These are phyloP conservation scores for Drosophila falleni DNA, from an alignment of 2,888 invertebrate genomes.

Conservation along the genomic window DNA sequence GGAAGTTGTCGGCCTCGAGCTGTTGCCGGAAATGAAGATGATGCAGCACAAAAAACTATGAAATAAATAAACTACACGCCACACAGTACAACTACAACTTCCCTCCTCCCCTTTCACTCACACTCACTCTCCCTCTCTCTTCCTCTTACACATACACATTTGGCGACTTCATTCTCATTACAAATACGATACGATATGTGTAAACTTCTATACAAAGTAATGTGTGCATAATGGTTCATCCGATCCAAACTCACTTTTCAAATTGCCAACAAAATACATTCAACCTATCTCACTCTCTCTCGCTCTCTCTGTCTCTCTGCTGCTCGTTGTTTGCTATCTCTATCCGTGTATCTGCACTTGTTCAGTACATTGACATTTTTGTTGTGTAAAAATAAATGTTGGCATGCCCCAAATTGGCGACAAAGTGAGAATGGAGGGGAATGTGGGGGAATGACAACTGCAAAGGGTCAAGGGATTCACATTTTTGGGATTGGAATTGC, in stretches of 20 bases:
- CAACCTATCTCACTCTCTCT: constrained; percentile 6
- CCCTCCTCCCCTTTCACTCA: too few relatives aligned
- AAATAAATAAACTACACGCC: constrained; percentile 77
- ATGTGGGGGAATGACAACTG: background rate
- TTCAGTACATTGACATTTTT: constrained; percentile 59
- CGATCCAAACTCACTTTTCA: constrained; percentile 34
- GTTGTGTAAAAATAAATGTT: constrained; percentile 55
- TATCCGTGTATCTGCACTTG: background rate
- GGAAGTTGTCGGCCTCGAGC: constrained; percentile 70
- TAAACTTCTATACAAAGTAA: constrained; percentile 27
- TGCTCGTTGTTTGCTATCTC: background rate
- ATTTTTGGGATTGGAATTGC: constrained; percentile 38
- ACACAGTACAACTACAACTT: constrained; percentile 23
- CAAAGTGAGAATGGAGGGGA: background rate
- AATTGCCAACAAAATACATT: constrained; percentile 46
- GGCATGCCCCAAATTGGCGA: constrained; percentile 25
- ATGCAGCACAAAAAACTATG: constrained; percentile 79
- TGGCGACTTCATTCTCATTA: constrained; percentile 8
- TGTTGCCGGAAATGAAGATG: constrained; percentile 81
- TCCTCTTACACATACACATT: background rate
- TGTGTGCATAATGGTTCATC: constrained; percentile 55
- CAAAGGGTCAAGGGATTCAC: constrained; percentile 42
- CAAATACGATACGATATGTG: constrained; percentile 15
- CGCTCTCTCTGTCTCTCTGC: background rate
- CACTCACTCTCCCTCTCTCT: background rate